These are phyloP conservation scores for Argya squamiceps DNA, from an alignment of 2,797 vertebrate species.

Conservation along the genomic window DNA sequence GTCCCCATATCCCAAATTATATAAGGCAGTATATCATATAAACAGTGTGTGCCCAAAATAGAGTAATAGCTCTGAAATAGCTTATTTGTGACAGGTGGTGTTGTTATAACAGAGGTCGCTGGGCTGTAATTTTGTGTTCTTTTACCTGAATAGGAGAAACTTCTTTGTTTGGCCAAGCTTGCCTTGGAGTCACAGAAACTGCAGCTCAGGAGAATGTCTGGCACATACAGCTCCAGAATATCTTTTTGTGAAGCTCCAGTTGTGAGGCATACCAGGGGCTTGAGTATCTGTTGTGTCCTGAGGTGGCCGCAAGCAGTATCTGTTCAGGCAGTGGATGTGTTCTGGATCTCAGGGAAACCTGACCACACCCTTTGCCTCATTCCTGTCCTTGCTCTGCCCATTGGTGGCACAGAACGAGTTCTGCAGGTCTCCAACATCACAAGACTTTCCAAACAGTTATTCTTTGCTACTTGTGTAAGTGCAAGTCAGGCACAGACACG, in stretches of 20 bases:
- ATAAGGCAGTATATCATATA: not conserved
- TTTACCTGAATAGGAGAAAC: not conserved
- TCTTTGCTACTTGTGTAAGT: not conserved
- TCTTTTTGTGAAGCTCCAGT: not conserved
- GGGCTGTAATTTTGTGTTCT: not conserved
- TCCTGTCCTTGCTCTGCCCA: not conserved
- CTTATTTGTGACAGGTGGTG: not conserved
- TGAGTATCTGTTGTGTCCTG: not conserved
- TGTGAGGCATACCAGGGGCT: not conserved
- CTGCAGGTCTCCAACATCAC: not conserved
- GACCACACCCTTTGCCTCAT: not conserved
- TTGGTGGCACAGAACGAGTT: not conserved
- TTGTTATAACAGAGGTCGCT: not conserved
- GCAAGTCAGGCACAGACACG: not conserved
- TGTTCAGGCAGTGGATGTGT: not conserved
- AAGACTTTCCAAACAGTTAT: not conserved
- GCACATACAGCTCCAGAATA: accelerated
- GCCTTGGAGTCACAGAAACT: not conserved
- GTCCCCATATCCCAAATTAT: not conserved
- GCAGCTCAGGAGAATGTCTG: not conserved
- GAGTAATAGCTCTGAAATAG: not conserved
- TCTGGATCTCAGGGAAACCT: not conserved
- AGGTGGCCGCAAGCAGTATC: accelerated
- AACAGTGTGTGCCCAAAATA: not conserved
- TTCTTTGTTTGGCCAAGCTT: not conserved